Evolutionary conservation across 1,140 invertebrate species (phyloP).

Genomic region (Orius laevigatus): DNA sequence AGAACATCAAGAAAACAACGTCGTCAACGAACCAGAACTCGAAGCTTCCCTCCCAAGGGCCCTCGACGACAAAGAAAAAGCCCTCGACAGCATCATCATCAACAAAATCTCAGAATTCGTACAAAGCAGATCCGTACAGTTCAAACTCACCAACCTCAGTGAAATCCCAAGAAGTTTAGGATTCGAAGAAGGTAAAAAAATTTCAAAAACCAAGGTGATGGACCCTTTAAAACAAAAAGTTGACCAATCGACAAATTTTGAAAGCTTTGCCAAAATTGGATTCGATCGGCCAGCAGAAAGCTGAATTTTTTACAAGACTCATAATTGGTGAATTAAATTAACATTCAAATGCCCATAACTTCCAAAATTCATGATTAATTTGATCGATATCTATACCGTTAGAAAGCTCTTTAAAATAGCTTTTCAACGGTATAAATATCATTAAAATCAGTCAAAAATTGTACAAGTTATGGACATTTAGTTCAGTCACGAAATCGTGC

Average conservation of each 20-base stretch:
- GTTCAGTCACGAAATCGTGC: no score
- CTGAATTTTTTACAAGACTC: no score
- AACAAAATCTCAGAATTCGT: constrained; percentile 53
- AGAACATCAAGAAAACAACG: constrained; percentile 25
- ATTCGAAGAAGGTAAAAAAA: constrained; percentile 5
- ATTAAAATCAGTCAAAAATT: no score
- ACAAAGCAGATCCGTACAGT: constrained; percentile 54
- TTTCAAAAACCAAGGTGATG: background rate
- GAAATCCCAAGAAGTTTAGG: background rate
- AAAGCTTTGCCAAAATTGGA: no score
- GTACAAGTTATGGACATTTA: no score
- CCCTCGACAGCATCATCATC: constrained; percentile 52
- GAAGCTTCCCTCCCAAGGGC: constrained; percentile 50
- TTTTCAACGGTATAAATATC: no score
- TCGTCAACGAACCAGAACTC: constrained; percentile 36
- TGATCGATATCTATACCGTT: no score
- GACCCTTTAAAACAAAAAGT: background rate
- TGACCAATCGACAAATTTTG: background rate
- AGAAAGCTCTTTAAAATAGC: no score
- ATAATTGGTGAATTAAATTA: no score
- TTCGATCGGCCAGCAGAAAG: no score
- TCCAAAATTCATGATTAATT: no score
- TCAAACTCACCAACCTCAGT: constrained; percentile 21
- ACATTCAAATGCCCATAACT: no score
- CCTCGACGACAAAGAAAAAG: constrained; percentile 48